Conservation (phyloP, 2,797 vertebrate species). For the Sebastes taczanowskii region DNA sequence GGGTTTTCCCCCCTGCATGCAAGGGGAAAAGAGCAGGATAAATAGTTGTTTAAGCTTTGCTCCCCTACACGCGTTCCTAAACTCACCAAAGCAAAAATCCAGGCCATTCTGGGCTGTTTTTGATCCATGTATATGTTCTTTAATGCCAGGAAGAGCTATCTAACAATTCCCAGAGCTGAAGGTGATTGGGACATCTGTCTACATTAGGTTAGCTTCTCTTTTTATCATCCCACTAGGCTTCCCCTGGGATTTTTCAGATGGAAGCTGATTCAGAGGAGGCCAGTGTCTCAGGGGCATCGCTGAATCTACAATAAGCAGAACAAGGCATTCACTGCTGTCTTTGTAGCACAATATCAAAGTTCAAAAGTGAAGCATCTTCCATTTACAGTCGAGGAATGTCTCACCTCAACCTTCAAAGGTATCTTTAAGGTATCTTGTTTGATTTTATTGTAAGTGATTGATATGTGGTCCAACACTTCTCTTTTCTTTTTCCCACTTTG, state of each 20-base stretch:
- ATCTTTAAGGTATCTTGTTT: conserved; percentile 32
- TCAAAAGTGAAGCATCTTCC: conserved; percentile 53
- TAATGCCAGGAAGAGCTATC: conserved; percentile 51
- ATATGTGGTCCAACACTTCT: conserved; percentile 23
- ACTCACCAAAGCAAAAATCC: conserved; percentile 27
- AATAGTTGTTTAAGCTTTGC: conserved; percentile 11
- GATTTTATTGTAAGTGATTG: conserved; percentile 22
- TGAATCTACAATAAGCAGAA: conserved; percentile 71
- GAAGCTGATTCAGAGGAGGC: conserved; percentile 56
- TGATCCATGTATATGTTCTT: conserved; percentile 57
- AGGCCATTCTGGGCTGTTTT: conserved; percentile 40
- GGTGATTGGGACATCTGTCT: conserved; percentile 72
- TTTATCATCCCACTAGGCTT: conserved; percentile 66
- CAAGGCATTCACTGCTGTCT: conserved; percentile 48
- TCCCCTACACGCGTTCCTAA: not conserved
- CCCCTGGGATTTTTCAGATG: conserved; percentile 56
- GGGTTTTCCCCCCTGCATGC: not conserved
- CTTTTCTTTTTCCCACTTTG: not conserved
- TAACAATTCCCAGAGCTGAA: conserved; percentile 58
- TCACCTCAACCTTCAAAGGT: conserved; percentile 32
- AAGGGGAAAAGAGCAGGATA: not conserved
- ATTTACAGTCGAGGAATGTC: conserved; percentile 60
- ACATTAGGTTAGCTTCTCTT: conserved; percentile 54
- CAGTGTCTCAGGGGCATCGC: conserved; percentile 53
- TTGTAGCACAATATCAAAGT: conserved; percentile 58